Conservation (phyloP, 2,888 invertebrate genomes). For the Phengaris arion region DNA sequence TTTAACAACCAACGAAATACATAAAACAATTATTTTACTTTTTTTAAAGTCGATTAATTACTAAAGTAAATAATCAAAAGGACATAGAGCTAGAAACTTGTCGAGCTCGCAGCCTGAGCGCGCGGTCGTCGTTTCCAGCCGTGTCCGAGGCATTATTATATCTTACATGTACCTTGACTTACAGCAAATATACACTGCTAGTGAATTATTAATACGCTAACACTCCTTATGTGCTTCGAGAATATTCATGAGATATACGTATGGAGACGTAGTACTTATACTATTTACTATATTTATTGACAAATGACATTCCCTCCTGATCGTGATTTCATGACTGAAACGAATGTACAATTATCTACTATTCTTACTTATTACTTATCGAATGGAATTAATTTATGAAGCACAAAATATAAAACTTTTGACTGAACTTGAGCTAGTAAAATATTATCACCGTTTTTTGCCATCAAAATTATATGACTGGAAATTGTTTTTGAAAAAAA, state of each 20-base stretch:
- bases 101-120: background rate
- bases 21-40: too few species aligned
- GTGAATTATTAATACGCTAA: background rate
- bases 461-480: background rate
- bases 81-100: background rate
- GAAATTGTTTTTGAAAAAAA: too few species aligned
- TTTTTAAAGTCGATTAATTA: too few species aligned
- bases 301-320: background rate
- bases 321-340: background rate
- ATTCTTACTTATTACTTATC: background rate
- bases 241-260: background rate
- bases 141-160: background rate
- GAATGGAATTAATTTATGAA: background rate
- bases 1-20: background rate
- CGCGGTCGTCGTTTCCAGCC: background rate
- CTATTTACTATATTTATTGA: background rate
- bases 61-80: background rate
- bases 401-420: background rate
- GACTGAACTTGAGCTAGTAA: background rate
- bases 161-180: background rate
- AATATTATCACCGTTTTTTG: background rate
- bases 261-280: background rate
- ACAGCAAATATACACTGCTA: background rate
- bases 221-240: background rate
- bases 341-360: background rate